These are phyloP conservation scores for Gambusia affinis DNA, from an alignment of 2,113 vertebrate genomes.

Conservation along the genomic window DNA sequence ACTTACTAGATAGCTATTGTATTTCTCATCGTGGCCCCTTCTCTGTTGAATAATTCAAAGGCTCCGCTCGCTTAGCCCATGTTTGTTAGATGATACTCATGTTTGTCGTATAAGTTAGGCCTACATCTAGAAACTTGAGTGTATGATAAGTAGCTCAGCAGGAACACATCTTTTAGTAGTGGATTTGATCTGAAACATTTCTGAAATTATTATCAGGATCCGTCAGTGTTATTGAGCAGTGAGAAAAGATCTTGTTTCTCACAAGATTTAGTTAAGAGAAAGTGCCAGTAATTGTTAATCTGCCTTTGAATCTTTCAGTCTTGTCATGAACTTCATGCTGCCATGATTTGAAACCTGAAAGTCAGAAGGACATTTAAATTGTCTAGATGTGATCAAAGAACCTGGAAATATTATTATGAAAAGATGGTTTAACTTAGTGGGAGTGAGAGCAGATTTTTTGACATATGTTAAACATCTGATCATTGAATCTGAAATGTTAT, in stretches of 20 bases:
- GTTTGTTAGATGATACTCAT: constrained; percentile 69
- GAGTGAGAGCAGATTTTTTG: neutral
- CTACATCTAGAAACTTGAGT: constrained; percentile 2
- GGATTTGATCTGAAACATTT: constrained; percentile 10
- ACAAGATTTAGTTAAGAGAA: neutral
- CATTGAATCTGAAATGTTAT: neutral
- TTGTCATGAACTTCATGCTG: too few species aligned
- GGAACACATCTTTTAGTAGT: constrained; percentile 4
- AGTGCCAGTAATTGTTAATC: neutral
- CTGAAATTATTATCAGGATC: neutral
- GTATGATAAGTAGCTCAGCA: constrained; percentile 16
- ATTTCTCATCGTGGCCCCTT: constrained; percentile 67
- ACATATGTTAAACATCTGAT: neutral
- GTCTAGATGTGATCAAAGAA: constrained; percentile 21
- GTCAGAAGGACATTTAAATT: constrained; percentile 36
- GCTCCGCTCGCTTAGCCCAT: constrained; percentile 52
- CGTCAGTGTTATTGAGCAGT: neutral
- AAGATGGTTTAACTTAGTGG: neutral
- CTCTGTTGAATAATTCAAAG: constrained; percentile 72
- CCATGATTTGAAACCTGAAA: neutral
- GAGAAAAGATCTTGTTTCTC: neutral
- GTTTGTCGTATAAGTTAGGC: constrained; percentile 35
- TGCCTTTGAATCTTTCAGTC: too few species aligned
- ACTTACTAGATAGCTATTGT: constrained; percentile 59
- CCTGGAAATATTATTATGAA: constrained; percentile 8